These are phyloP conservation scores for Cosmia trapezina DNA, from an alignment of 2,888 invertebrate genomes.

Conservation along the genomic window DNA sequence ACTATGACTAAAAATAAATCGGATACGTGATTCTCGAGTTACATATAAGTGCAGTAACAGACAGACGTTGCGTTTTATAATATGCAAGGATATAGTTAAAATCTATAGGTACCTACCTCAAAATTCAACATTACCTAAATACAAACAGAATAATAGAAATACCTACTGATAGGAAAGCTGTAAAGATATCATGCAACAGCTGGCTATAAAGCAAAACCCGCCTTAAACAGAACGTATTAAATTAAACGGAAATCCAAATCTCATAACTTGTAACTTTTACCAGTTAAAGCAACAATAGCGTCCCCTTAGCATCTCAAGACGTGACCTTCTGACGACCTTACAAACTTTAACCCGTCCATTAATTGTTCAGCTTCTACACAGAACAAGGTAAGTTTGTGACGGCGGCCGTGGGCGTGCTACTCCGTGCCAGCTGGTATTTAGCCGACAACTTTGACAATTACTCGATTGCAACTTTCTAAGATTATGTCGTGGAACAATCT, in stretches of 20 bases:
- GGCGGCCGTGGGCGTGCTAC: conserved; percentile 49
- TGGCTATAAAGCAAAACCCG: no score
- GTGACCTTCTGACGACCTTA: conserved; percentile 26
- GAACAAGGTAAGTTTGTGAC: conserved; percentile 35
- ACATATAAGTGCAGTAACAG: not conserved
- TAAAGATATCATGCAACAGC: not conserved
- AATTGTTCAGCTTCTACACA: conserved; percentile 45
- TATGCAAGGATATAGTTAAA: not conserved
- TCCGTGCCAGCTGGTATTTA: conserved; percentile 60
- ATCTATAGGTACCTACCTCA: not conserved
- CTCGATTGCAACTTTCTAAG: conserved; percentile 48
- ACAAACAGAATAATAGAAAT: not conserved
- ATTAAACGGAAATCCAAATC: conserved; percentile 7
- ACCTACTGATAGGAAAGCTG: not conserved
- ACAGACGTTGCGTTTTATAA: not conserved
- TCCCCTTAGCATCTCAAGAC: conserved; percentile 35
- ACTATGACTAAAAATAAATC: not conserved
- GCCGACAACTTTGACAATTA: conserved; percentile 65
- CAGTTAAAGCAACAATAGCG: conserved; percentile 33
- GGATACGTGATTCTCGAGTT: not conserved
- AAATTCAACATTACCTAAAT: not conserved
- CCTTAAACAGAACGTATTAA: not conserved
- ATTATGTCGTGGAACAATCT: conserved; percentile 10
- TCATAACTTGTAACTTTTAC: not conserved
- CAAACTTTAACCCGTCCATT: conserved; percentile 43